These are phyloP conservation scores for Torymus texanus DNA, from an alignment of 2,888 invertebrate species.

Conservation along the genomic window DNA sequence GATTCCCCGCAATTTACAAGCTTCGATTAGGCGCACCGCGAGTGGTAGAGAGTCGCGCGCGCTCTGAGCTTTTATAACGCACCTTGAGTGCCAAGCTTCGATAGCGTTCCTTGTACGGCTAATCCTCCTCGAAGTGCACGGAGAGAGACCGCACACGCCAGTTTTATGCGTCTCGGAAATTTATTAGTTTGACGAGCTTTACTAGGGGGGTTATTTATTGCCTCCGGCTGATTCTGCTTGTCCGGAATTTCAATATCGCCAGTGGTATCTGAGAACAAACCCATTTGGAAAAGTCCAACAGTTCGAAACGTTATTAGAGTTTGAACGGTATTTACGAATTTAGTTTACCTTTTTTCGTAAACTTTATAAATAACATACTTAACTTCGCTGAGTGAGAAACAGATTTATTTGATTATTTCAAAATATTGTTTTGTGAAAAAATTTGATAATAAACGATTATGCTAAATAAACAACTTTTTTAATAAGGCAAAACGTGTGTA, in stretches of 20 bases:
- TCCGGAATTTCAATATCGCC: background rate
- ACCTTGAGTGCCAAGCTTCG: background rate
- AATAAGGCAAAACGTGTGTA: background rate
- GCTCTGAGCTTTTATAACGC: conserved; percentile 4
- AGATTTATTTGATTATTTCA: too few relatives aligned
- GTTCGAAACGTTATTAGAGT: too few relatives aligned
- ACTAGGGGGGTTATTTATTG: conserved; percentile 3
- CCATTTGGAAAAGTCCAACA: too few relatives aligned
- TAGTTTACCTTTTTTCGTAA: too few relatives aligned
- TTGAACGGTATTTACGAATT: too few relatives aligned
- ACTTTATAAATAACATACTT: too few relatives aligned
- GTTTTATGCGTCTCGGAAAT: conserved; percentile 8
- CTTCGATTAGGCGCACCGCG: conserved; percentile 59
- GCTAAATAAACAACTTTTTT: background rate
- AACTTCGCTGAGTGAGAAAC: too few relatives aligned
- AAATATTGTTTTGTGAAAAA: background rate
- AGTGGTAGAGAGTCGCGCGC: background rate
- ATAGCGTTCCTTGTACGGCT: too few relatives aligned
- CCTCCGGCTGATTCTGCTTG: background rate
- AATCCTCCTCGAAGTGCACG: too few relatives aligned
- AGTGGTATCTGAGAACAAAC: too few relatives aligned
- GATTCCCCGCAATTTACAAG: conserved; percentile 60
- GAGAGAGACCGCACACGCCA: conserved; percentile 13
- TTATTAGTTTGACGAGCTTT: conserved; percentile 20
- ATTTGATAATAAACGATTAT: background rate